phyloP scores from a whole-genome alignment of 2,888 invertebrate genomes.

The Chouioia cunea region DNA sequence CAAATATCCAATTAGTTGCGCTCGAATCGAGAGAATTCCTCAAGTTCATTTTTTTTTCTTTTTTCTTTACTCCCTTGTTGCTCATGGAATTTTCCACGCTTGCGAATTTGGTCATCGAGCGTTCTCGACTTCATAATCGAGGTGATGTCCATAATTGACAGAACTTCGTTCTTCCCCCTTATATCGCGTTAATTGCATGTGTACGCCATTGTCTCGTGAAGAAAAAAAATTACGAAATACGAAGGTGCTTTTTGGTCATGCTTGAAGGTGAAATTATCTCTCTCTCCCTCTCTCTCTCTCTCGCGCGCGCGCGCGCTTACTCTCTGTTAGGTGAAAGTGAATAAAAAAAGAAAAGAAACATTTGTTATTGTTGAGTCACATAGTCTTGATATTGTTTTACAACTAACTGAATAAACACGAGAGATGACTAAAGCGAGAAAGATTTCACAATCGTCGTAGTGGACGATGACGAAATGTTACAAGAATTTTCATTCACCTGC shows the following conservation, averaged over 20 bases:
- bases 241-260: not conserved
- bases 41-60: too few species aligned
- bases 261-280: slow-evolving; percentile 14
- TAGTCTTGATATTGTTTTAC: not conserved
- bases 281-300: too few species aligned
- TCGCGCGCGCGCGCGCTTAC: too few species aligned
- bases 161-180: not conserved
- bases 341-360: not conserved
- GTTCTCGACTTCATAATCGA: not conserved
- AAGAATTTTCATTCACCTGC: slow-evolving; percentile 7
- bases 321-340: slow-evolving; percentile 18
- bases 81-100: too few species aligned
- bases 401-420: not conserved
- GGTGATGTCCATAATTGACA: slow-evolving; percentile 16
- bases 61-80: too few species aligned
- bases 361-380: not conserved
- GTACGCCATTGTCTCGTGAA: slow-evolving; percentile 16
- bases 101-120: too few species aligned
- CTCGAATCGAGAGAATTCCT: too few species aligned
- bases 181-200: slow-evolving; percentile 18
- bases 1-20: too few species aligned
- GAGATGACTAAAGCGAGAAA: not conserved
- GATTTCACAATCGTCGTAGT: not conserved
- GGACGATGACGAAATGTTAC: not conserved
- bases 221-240: slow-evolving; percentile 9